phyloP scores from a whole-genome alignment of 2,888 invertebrate species.

The Coelopa pilipes region DNA sequence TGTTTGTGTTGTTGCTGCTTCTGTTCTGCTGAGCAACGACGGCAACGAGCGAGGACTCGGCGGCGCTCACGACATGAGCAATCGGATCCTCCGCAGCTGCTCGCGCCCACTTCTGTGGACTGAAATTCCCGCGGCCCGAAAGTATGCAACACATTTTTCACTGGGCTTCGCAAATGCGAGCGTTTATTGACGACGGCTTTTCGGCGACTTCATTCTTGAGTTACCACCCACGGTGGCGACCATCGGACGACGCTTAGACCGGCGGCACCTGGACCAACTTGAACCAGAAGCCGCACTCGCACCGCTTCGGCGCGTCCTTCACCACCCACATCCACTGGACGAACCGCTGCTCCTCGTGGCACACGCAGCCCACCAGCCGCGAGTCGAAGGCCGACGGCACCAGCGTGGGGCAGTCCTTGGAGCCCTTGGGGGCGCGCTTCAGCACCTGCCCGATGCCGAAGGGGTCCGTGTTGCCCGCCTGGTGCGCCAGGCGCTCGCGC shows the following conservation, averaged over 20 bases:
- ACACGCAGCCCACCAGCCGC: conserved; percentile 93
- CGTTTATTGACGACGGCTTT: too few species aligned
- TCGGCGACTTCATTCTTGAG: neutral
- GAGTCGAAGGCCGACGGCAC: conserved; percentile 91
- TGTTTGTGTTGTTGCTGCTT: neutral
- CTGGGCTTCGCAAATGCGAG: too few species aligned
- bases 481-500: conserved; percentile 21
- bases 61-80: too few species aligned
- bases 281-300: conserved; percentile 97
- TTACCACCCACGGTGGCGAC: neutral
- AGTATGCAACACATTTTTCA: too few species aligned
- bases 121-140: too few species aligned
- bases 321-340: conserved; percentile 97
- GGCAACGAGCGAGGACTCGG: too few species aligned
- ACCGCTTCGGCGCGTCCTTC: conserved; percentile 87
- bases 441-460: conserved; percentile 52
- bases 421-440: conserved; percentile 81
- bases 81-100: too few species aligned
- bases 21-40: too few species aligned
- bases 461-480: conserved; percentile 20
- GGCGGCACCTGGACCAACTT: conserved; percentile 82
- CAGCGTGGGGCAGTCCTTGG: conserved; percentile 81
- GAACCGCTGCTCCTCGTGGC: conserved; percentile 70
- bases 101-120: too few species aligned
- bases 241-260: conserved; percentile 68